phyloP scores from a whole-genome alignment of 2,113 vertebrate genomes.

The Ctenodactylus gundi region DNA sequence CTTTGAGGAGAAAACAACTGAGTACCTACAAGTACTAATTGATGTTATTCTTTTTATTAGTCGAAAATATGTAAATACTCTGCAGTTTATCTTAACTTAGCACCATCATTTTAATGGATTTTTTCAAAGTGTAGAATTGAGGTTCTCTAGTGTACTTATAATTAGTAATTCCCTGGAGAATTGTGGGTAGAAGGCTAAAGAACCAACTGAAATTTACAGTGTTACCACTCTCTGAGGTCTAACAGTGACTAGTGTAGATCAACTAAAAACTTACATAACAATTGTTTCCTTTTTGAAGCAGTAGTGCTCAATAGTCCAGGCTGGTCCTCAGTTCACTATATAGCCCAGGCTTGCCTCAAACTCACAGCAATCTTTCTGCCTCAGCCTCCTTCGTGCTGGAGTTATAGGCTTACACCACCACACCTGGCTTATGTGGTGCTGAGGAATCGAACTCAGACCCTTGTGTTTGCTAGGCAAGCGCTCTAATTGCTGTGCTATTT shows the following conservation, averaged over 20 bases:
- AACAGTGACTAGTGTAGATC: background rate
- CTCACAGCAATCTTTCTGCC: too few relatives aligned
- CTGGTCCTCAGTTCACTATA: too few relatives aligned
- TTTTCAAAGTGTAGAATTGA: background rate
- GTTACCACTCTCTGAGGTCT: background rate
- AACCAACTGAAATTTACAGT: background rate
- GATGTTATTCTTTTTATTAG: conserved; percentile 17
- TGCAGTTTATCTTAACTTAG: background rate
- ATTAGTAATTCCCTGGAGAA: background rate
- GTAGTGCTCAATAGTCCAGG: too few relatives aligned
- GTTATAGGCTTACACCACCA: too few relatives aligned
- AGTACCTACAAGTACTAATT: background rate
- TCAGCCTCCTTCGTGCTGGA: too few relatives aligned
- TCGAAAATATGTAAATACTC: conserved; percentile 15
- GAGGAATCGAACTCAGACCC: too few relatives aligned
- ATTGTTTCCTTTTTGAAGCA: too few relatives aligned
- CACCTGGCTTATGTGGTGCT: too few relatives aligned
- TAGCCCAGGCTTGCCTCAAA: too few relatives aligned
- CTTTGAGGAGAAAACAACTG: background rate
- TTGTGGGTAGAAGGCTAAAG: conserved; percentile 18
- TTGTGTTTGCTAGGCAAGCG: too few relatives aligned
- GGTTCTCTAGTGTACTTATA: background rate
- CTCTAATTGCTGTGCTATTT: too few relatives aligned
- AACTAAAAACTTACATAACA: background rate
- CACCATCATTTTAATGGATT: background rate